Percentiles rank a stretch among this genome's conserved stretches.
These are phyloP conservation scores for Sebastes elongatus DNA, from an alignment of 2,797 vertebrate genomes.

Conservation along the genomic window DNA sequence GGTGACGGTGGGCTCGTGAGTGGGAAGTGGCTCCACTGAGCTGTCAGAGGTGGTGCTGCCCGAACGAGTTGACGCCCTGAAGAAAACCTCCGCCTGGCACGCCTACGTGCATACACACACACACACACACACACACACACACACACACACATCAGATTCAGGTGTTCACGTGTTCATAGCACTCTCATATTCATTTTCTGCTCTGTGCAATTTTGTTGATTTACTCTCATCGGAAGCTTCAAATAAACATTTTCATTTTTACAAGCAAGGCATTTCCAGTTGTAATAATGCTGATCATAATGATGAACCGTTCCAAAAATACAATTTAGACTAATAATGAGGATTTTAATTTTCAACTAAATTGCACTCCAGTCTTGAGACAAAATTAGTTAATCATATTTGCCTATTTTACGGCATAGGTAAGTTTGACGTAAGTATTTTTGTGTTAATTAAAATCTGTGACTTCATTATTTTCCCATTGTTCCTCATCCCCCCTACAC, in stretches of 20 bases:
- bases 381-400: background rate
- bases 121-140: background rate
- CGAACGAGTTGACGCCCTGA: conserved; percentile 73
- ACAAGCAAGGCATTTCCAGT: background rate
- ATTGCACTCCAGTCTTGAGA: background rate
- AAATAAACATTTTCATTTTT: background rate
- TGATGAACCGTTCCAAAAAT: background rate
- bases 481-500: background rate
- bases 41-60: conserved; percentile 82
- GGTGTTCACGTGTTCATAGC: background rate
- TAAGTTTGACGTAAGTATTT: background rate
- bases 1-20: conserved; percentile 70
- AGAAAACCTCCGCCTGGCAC: conserved; percentile 81
- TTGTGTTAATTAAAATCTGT: background rate
- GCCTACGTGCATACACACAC: conserved; percentile 28
- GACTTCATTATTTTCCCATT: background rate
- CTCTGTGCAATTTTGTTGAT: background rate
- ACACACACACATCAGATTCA: background rate
- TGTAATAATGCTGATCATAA: background rate
- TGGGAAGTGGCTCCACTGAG: conserved; percentile 77
- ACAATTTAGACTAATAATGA: background rate
- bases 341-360: background rate
- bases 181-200: background rate
- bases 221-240: background rate
- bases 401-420: background rate